Evolutionary conservation across 2,113 vertebrate genomes (phyloP).

Genomic region (Prinia subflava): DNA sequence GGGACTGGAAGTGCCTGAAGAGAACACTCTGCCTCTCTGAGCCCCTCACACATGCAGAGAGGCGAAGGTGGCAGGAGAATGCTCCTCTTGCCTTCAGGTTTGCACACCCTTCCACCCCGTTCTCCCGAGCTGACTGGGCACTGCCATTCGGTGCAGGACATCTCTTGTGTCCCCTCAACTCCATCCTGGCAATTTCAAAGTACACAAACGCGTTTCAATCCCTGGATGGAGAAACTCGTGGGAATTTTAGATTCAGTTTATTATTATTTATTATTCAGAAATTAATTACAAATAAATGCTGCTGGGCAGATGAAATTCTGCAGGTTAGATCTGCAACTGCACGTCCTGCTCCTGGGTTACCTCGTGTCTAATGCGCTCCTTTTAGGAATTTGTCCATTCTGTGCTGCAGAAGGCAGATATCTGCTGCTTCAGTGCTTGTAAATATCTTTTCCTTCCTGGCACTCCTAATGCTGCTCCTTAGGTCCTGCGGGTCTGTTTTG

Average conservation of each 20-base stretch:
- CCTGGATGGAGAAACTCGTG: neutral
- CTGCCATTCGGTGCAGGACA: neutral
- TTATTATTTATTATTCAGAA: too few species aligned
- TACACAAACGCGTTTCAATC: accelerated
- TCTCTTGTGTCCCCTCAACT: neutral
- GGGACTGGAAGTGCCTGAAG: neutral
- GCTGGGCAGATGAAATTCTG: neutral
- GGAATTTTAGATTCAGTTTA: neutral
- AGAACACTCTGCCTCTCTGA: neutral
- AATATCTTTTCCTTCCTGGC: neutral
- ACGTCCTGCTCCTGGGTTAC: neutral
- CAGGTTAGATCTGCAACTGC: neutral
- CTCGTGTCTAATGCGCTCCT: neutral
- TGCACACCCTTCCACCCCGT: neutral
- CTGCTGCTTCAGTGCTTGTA: neutral
- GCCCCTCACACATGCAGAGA: neutral
- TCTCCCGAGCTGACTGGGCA: neutral
- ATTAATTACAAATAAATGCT: neutral
- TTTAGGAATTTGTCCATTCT: neutral
- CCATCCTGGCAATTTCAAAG: neutral
- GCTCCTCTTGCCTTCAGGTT: neutral
- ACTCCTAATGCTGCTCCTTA: neutral
- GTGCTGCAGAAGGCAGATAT: neutral
- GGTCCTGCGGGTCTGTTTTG: neutral
- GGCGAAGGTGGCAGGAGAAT: neutral